Base-by-base conservation (phyloP, 2,888 invertebrate species). In the Steromphala cineraria region DNA sequence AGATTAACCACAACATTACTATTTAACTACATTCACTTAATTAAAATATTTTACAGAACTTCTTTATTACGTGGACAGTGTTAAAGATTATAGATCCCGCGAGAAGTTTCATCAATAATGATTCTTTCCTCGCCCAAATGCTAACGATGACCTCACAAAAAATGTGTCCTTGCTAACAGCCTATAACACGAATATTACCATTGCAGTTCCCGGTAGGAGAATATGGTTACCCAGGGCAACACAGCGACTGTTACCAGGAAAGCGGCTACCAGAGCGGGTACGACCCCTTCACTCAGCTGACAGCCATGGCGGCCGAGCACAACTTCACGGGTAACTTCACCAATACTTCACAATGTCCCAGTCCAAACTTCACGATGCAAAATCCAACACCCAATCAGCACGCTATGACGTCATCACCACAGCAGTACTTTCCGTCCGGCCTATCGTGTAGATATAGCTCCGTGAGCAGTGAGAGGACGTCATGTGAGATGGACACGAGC, bases 241-340 rank as follows among this genome's bases (percentile, higher is more conserved):
- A 67, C 40, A 56, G 28, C 24, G 79, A 79, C 55, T 55, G 74
- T 75, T 75, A 55, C 56, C 74, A 79, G 24, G 79, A 79, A 17
- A 55, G 53, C 36, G 46, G 75, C n/a, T 79, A 55, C 55, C 75
- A 67, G 13, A 67, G 67, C 46, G 80, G 78, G 1, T 85, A 85
- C 77, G 84, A 85, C 75, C 84, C 85, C 2, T 83, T 85, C 75
- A 81, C 83, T 24, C 84, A 74, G 67, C 80, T 85, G 28, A 83
- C 80, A 52, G 83, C 82, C 76, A 85, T 85, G 83, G 79, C 85
- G 80, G 80, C 85, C 10, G 84, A 84, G 55, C 85, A 85, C 55
- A 84, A 78, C 77, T 80, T 85, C 15, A 80, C 81, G 19, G 84
- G 82, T 46, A 84, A 80, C 71, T 84, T 81, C 75, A 40, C 62